Evolutionary conservation across 2,888 invertebrate genomes (phyloP).

Genomic region (Fragum whitleyi): DNA sequence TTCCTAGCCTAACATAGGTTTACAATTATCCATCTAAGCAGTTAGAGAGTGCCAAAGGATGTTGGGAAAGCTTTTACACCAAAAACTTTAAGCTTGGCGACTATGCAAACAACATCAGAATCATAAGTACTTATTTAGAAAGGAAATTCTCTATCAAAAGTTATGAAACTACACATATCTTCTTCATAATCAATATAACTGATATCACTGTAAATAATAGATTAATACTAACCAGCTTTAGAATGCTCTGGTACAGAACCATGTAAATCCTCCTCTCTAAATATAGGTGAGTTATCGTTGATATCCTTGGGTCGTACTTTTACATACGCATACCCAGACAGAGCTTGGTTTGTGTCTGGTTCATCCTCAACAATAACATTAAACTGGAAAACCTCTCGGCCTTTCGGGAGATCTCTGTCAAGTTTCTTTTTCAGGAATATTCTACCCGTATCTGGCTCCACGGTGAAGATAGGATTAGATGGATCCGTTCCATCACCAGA

Average conservation of each 20-base stretch:
- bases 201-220: not conserved
- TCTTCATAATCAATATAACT: no score
- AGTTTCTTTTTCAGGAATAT: constrained; percentile 96
- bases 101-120: no score
- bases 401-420: constrained; percentile 98
- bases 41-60: no score
- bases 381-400: constrained; percentile 89
- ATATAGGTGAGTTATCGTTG: constrained; percentile 99
- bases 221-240: constrained; percentile 88
- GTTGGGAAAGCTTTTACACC: no score
- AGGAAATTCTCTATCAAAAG: no score
- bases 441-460: constrained; percentile 97
- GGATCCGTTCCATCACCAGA: constrained; percentile 70
- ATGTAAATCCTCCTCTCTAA: constrained; percentile 84
- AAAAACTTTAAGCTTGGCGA: no score
- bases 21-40: no score
- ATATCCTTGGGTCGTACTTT: constrained; percentile 98
- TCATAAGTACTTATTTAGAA: no score
- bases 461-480: constrained; percentile 90
- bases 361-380: constrained; percentile 84
- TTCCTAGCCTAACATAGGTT: no score
- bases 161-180: no score
- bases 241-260: constrained; percentile 96
- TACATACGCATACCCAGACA: constrained; percentile 95
- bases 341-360: constrained; percentile 66